These are phyloP conservation scores for Caenorhabditis sp. DNA, from an alignment of 2,888 invertebrate species.

Conservation along the genomic window DNA sequence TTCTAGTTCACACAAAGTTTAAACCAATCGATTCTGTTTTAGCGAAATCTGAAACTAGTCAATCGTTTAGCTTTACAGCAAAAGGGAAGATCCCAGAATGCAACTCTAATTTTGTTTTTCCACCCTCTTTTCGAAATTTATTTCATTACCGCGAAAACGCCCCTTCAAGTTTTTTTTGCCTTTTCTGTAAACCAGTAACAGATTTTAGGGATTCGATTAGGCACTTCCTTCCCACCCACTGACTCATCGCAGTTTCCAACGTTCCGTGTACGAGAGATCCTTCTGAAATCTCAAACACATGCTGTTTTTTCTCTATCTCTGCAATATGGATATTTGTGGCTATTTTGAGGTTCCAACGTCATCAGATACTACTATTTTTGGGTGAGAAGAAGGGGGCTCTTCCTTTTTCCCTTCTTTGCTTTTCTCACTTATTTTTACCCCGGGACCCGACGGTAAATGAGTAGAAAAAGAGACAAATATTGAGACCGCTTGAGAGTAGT, in stretches of 20 bases:
- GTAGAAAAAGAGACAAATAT: slow-evolving; percentile 29
- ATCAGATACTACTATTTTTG: slow-evolving; percentile 59
- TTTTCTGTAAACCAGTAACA: slow-evolving; percentile 27
- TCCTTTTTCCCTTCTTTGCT: slow-evolving; percentile 44
- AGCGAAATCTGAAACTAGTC: too few relatives aligned
- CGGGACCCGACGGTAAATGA: slow-evolving; percentile 37
- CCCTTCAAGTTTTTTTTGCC: slow-evolving; percentile 36
- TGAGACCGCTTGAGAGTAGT: slow-evolving; percentile 13
- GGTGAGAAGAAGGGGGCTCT: slow-evolving; percentile 25
- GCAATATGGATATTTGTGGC: slow-evolving; percentile 32
- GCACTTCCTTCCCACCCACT: slow-evolving; percentile 13
- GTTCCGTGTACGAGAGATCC: slow-evolving; percentile 1
- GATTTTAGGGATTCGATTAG: slow-evolving; percentile 52
- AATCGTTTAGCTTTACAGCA: background rate
- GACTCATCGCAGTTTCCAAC: slow-evolving; percentile 28
- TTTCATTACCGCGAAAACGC: slow-evolving; percentile 47
- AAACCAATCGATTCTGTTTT: too few relatives aligned
- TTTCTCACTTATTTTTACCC: slow-evolving; percentile 11
- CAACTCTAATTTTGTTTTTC: slow-evolving; percentile 49
- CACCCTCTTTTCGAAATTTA: slow-evolving; percentile 35
- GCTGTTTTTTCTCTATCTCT: slow-evolving; percentile 7
- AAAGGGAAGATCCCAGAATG: background rate
- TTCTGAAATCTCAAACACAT: slow-evolving; percentile 25
- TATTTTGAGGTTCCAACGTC: slow-evolving; percentile 51
- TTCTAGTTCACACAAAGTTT: background rate